Base-by-base conservation (phyloP, 2,888 invertebrate genomes). In the Drosophila stalkeri region DNA sequence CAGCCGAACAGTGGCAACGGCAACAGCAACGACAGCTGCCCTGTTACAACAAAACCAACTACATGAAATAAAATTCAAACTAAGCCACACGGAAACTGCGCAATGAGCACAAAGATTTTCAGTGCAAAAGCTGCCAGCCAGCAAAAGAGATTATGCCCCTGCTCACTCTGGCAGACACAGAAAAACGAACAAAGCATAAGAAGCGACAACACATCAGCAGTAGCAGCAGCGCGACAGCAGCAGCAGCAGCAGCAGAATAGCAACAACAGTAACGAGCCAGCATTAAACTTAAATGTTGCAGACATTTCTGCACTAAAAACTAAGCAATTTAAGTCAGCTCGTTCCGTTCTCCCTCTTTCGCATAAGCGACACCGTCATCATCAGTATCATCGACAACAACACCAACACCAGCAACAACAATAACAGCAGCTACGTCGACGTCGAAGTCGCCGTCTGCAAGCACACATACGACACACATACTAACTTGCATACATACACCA, bases 241-340 rank as follows among this genome's bases (percentile, higher is more conserved):
- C 49, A 63, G 41, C 46, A 47, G 27, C 27, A 72, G 46, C n/a
- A 43, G 47, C 51, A 61, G 63, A 61, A 65, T 27, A 41, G 59
- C 69, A 55, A 68, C 81, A 81, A 73, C 73, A 67, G 66, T 80
- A 77, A 82, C 75, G 77, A 77, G 84, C 70, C 75, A 77, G 65
- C 73, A 85, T 88, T 85, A 79, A 85, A 88, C 85, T 76, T 77
- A 81, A 84, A 83, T 75, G 86, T 74, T 84, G 85, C 87, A 86
- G 82, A 84, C 86, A 86, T 86, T 89, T 89, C 86, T 86, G 86
- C 89, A 86, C 84, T 89, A 86, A 86, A 89, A 86, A 89, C 76
- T 82, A 77, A 75, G 80, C 84, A 82, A 86, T 88, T 86, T 86
- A 86, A 86, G 78, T 80, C 80, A 77, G 78, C 73, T 64, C 67